Conservation (phyloP, 2,113 vertebrate species). For the Tenebrosternarchus preto region DNA sequence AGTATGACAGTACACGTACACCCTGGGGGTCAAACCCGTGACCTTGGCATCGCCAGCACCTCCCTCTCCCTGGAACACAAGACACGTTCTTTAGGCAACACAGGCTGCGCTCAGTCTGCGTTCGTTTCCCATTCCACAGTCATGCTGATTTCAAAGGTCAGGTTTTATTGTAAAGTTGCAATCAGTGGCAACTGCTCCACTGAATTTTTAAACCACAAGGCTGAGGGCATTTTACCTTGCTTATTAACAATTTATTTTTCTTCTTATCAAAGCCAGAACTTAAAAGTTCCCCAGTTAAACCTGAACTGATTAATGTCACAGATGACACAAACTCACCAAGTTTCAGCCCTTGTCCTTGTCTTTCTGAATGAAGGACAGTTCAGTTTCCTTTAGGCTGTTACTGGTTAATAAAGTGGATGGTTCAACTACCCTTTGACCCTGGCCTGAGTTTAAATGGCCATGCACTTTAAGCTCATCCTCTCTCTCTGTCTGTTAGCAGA, state of each 20-base stretch:
- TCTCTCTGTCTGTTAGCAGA: no score
- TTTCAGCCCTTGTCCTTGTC: no score
- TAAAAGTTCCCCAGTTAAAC: no score
- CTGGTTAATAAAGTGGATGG: conserved; percentile 3
- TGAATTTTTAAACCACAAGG: background rate
- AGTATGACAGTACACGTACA: no score
- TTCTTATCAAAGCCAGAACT: no score
- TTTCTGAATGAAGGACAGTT: background rate
- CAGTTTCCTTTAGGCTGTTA: background rate
- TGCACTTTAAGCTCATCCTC: no score
- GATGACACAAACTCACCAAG: no score
- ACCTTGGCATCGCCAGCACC: no score
- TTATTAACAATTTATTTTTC: background rate
- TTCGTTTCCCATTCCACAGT: conserved; percentile 7
- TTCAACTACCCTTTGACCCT: conserved; percentile 15
- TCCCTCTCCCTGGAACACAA: no score
- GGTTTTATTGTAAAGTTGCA: conserved; percentile 9
- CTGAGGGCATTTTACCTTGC: background rate
- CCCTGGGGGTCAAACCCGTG: no score
- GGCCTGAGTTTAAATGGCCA: conserved; percentile 18
- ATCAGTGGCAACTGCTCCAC: background rate
- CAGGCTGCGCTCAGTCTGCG: background rate
- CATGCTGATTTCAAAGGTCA: conserved; percentile 11
- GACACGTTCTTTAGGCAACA: background rate
- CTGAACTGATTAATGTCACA: no score